Evolutionary conservation across 2,888 invertebrate species (phyloP).

Genomic region (Trissonchulus latispiculum): DNA sequence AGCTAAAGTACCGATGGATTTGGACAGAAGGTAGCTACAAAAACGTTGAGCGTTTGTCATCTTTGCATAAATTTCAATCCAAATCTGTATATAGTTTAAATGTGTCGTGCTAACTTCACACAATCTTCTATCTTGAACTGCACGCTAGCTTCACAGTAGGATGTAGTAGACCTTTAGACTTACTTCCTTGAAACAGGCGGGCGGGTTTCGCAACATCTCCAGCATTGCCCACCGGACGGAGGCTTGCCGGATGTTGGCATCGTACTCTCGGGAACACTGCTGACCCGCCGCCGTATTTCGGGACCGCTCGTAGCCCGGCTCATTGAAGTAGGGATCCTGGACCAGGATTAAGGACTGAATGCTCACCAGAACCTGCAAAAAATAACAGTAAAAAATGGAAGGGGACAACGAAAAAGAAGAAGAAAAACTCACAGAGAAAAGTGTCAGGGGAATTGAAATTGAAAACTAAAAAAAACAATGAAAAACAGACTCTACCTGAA

Average conservation of each 20-base stretch:
- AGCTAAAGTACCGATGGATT: too few species aligned
- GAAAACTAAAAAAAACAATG: conserved; percentile 48
- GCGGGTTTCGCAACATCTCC: conserved; percentile 77
- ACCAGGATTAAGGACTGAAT: conserved; percentile 49
- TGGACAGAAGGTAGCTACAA: too few species aligned
- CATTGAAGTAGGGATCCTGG: conserved; percentile 49
- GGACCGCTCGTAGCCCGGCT: conserved; percentile 48
- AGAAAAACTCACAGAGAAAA: neutral
- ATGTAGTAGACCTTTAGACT: too few species aligned
- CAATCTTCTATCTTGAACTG: too few species aligned
- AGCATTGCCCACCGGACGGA: conserved; percentile 93
- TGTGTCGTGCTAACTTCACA: too few species aligned
- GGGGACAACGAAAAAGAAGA: neutral
- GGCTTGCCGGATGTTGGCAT: conserved; percentile 77
- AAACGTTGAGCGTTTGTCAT: too few species aligned
- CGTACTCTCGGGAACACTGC: conserved; percentile 82
- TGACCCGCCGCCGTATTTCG: conserved; percentile 57
- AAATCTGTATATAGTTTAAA: too few species aligned
- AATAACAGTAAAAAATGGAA: too few species aligned
- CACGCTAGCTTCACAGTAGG: too few species aligned
- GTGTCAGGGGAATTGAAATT: conserved; percentile 44
- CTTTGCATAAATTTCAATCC: too few species aligned
- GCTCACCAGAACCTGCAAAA: conserved; percentile 46
- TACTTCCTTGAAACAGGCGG: conserved; percentile 80
- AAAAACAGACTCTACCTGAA: conserved; percentile 49